Base-by-base conservation (phyloP, 2,888 invertebrate species). In the Magallana nippona region DNA sequence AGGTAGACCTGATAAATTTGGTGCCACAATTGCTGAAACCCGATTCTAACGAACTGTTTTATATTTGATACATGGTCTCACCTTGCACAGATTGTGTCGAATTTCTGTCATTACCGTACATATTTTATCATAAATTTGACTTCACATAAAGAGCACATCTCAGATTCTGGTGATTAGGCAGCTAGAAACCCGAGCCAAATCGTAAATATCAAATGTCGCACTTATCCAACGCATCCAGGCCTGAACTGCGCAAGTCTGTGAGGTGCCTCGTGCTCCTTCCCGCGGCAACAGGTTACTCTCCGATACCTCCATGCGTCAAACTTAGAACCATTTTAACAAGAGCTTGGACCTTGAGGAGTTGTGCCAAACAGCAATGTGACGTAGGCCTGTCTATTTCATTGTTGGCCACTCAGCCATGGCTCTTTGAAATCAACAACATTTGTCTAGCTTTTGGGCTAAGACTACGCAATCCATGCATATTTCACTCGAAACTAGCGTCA, bases 101-200 rank as follows among this genome's bases (percentile, higher is more conserved):
- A 71, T 71, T 71, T 71, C 71, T 32, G 71, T 71, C 71, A 71
- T 71, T 71, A 71, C 2, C 71, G 71, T 71, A 27, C 71, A 71
- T 71, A 71, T 71, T 71, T 71, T 71, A 71, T 71, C 71, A 71
- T 71, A 71, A 71, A 71, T 71, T 71, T 71, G 22, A 71, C 71
- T 71, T 71, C 71, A 13, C 71, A 71, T 71, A 71, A 71, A 27
- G 71, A 71, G 11, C 71, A 32, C 13, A 71, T 71, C 71, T 32
- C 27, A 71, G 71, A 71, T 71, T 71, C 32, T 32, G 71, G 17
- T 71, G 71, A 71, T 71, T 71, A 71, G 71, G 19, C 15, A 32
- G 13, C 5, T 32, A 13, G 71, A 71, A 71, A 71, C 15, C 27
- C 27, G 71, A 71, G 8, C 27, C 71, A 27, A 13, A 71, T 32